Evolutionary conservation across 2,888 invertebrate genomes (phyloP).

Genomic region (Tanytarsus gracilentus): DNA sequence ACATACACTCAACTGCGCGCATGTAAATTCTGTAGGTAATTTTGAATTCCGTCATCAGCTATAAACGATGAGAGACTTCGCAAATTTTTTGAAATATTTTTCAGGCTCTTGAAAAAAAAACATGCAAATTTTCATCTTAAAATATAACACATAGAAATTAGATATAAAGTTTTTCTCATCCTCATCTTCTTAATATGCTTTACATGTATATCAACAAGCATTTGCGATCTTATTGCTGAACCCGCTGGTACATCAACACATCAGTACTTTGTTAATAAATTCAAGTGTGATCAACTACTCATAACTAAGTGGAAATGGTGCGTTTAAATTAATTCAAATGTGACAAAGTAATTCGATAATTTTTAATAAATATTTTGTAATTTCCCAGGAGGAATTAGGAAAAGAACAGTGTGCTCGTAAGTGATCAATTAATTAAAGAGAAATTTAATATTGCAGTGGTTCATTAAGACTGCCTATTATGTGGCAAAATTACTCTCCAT

Average conservation of each 20-base stretch:
- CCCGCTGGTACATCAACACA: conserved; percentile 27
- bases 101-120: background rate
- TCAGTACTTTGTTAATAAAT: too few relatives aligned
- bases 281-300: too few relatives aligned
- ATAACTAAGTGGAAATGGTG: background rate
- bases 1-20: too few relatives aligned
- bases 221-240: conserved; percentile 22
- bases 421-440: conserved; percentile 39
- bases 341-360: background rate
- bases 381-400: conserved; percentile 67
- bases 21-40: too few relatives aligned
- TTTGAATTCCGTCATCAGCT: background rate
- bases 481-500: too few relatives aligned
- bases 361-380: too few relatives aligned
- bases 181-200: background rate
- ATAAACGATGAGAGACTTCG: conserved; percentile 3
- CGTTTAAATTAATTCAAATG: background rate
- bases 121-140: conserved; percentile 24
- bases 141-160: conserved; percentile 17
- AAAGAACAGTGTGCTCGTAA: conserved; percentile 71
- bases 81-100: background rate
- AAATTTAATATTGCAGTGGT: too few relatives aligned
- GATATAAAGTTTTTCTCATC: conserved; percentile 15
- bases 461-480: too few relatives aligned
- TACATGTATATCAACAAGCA: too few relatives aligned